Evolutionary conservation across 2,113 vertebrate species (phyloP), one percentile per base, ranked within the genome.

Genomic region (Emydura subglobosa): DNA sequence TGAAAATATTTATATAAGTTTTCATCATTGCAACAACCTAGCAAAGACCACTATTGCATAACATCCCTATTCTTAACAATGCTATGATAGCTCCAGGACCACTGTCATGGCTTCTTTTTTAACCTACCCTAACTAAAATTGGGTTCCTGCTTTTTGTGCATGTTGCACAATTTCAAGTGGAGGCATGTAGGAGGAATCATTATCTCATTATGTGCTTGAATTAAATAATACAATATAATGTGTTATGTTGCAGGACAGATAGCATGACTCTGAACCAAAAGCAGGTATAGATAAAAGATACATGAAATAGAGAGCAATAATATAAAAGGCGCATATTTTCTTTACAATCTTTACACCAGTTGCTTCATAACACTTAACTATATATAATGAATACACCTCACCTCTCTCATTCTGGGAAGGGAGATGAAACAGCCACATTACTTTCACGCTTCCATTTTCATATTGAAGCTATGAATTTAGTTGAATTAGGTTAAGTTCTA

Each of bases 401-500:
- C 68, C 4, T 24, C 9, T 87, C 13, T 10, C 27, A 74, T 87
- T 44, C 68, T 76, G 87, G 84, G 83, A 93, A 89, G 25, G 24
- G 79, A 86, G 92, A 93, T 29, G 24, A 6, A 59, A 92, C 57
- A 87, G 78, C 42, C 47, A 21, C 34, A 68, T 31, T 83, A 57
- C 6, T 79, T 88, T 80, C 49, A 72, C 86, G 0, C 51, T 95
- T 94, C 78, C 14, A 55, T 87, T 89, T 93, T 79, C 79, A 39
- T 84, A 92, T 91, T 96, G 89, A 93, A 96, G 22, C 25, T 22
- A 44, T 0, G 0, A 51, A 7, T 88, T 93, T 85, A 86, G 85
- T 42, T 95, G 78, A 89, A 27, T 91, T 92, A 54, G 90, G 91
- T 86, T 81, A 91, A 92, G 72, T 92, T 93, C n/a, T 87, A 83